A percentile compares a stretch with the other conserved stretches of the same genome.
Evolutionary conservation across 2,888 invertebrate species (phyloP).

Genomic region (Tetheella fluctuosa): DNA sequence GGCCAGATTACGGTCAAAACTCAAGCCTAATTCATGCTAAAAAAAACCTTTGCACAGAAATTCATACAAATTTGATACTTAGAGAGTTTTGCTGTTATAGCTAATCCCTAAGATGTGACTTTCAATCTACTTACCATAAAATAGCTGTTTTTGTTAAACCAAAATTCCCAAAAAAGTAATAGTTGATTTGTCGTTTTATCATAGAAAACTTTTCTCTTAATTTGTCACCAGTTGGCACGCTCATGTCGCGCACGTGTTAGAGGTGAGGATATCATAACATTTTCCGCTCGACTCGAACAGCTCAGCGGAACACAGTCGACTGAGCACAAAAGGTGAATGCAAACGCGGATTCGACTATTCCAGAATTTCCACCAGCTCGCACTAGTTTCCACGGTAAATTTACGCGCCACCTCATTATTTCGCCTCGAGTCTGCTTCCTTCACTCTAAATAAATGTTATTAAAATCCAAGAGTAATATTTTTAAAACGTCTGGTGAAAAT

Average conservation of each 20-base stretch:
- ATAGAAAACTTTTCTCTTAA: too few relatives aligned
- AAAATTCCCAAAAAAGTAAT: too few relatives aligned
- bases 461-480: conserved; percentile 75
- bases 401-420: conserved; percentile 75
- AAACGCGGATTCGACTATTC: conserved; percentile 43
- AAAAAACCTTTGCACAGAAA: too few relatives aligned
- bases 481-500: conserved; percentile 62
- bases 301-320: conserved; percentile 47
- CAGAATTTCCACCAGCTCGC: conserved; percentile 24
- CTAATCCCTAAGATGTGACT: too few relatives aligned
- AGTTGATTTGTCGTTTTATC: too few relatives aligned
- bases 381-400: conserved; percentile 47
- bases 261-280: conserved; percentile 59
- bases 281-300: conserved; percentile 44
- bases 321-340: conserved; percentile 48
- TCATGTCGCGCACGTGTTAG: conserved; percentile 16
- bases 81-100: too few relatives aligned
- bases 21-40: too few relatives aligned
- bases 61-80: too few relatives aligned
- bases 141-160: too few relatives aligned
- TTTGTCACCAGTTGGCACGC: neutral
- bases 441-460: conserved; percentile 69
- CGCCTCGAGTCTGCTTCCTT: conserved; percentile 58
- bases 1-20: too few relatives aligned
- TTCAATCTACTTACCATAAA: too few relatives aligned